Percentiles rank a stretch among this genome's conserved stretches.
These are phyloP conservation scores for Lytechinus variegatus DNA, from an alignment of 35 echinoderm and acorn worm genomes.

Conservation along the genomic window DNA sequence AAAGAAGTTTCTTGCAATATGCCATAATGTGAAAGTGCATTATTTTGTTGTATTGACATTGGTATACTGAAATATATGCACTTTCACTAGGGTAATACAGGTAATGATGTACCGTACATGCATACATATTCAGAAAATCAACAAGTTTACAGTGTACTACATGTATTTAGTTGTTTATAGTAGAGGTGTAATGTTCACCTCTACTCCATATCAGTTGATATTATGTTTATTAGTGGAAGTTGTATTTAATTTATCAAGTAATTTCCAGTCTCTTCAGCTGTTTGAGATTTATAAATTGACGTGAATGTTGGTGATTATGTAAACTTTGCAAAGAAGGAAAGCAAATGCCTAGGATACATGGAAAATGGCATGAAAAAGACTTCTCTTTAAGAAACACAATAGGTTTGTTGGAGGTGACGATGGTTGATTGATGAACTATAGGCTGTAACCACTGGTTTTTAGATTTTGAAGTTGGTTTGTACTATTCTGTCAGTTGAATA, in stretches of 20 bases:
- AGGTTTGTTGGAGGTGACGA: too few relatives aligned
- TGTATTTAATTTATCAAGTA: neutral
- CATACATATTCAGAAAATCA: neutral
- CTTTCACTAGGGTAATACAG: neutral
- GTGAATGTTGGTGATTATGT: neutral
- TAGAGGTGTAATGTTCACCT: neutral
- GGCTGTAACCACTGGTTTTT: too few relatives aligned
- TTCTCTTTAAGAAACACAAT: too few relatives aligned
- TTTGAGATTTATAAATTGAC: neutral
- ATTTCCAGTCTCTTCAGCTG: neutral
- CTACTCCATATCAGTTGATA: neutral
- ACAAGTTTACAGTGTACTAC: neutral
- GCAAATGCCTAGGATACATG: neutral
- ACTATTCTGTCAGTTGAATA: too few relatives aligned
- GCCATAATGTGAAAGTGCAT: neutral
- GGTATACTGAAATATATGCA: neutral
- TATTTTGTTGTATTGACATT: neutral
- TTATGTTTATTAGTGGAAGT: neutral
- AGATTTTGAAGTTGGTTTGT: too few relatives aligned
- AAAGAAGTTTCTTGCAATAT: too few relatives aligned
- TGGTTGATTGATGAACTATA: too few relatives aligned
- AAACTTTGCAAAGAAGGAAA: neutral
- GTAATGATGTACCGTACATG: too few relatives aligned
- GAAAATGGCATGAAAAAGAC: too few relatives aligned
- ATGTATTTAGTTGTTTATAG: neutral